phyloP scores from a whole-genome alignment of 2,797 vertebrate genomes.

The Sitta carolinensis region DNA sequence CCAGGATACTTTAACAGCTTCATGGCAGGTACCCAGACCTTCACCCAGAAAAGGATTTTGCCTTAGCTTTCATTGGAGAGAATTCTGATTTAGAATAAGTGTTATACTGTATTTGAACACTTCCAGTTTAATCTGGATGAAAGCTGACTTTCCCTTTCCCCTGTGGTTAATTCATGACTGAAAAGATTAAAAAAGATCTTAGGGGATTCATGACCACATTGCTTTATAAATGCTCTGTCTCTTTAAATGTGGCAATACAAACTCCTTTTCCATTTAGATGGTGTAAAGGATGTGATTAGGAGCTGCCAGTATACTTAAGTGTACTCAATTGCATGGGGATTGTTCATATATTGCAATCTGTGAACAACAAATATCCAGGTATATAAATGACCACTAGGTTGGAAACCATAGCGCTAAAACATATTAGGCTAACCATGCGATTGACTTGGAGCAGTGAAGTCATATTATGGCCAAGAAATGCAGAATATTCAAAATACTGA shows the following conservation, averaged over 20 bases:
- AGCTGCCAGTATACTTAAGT: neutral
- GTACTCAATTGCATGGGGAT: neutral
- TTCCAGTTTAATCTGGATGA: neutral
- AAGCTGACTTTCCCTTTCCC: neutral
- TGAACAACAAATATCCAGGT: neutral
- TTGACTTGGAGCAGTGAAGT: neutral
- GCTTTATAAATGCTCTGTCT: neutral
- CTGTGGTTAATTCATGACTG: neutral
- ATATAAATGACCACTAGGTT: fast-evolving
- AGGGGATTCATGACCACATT: neutral
- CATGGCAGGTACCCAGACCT: slow-evolving; percentile 8
- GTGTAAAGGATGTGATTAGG: neutral
- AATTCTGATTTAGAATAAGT: slow-evolving; percentile 15
- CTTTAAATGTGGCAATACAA: neutral
- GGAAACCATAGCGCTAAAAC: neutral
- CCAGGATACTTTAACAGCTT: slow-evolving; percentile 31
- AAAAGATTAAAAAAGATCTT: neutral
- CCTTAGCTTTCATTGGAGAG: neutral
- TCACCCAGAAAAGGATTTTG: slow-evolving; percentile 16
- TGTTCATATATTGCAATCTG: neutral
- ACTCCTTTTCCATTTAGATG: neutral
- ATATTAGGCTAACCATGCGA: neutral
- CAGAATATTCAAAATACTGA: neutral
- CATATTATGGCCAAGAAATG: neutral
- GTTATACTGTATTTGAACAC: neutral